These are phyloP conservation scores for Tupaia tana DNA, from an alignment of 2,113 vertebrate species.

Conservation along the genomic window DNA sequence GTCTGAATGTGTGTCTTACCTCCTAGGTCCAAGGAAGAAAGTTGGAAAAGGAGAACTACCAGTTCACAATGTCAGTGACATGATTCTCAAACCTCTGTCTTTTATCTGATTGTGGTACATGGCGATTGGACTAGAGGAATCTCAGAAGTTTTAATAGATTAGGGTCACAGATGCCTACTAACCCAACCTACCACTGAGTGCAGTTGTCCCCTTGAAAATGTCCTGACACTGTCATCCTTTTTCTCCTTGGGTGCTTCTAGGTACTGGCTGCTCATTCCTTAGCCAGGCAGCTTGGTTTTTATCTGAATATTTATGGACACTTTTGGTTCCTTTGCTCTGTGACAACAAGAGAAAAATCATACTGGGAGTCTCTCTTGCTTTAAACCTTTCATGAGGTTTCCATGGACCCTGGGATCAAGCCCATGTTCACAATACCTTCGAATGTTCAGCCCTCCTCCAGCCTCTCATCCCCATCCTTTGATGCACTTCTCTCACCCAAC, in stretches of 20 bases:
- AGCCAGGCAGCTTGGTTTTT: not conserved
- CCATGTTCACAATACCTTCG: not conserved
- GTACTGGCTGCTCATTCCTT: not conserved
- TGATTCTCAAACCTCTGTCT: not conserved
- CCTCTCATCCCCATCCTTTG: not conserved
- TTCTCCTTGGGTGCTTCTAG: constrained; percentile 18
- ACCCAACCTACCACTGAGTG: not conserved
- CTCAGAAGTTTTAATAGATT: constrained; percentile 27
- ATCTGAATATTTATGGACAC: not conserved
- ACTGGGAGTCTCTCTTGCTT: not conserved
- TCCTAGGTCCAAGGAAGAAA: not conserved
- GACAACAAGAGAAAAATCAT: constrained; percentile 24
- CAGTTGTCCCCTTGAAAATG: not conserved
- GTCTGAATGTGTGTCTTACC: not conserved
- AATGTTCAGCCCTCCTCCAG: not conserved
- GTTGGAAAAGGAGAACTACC: not conserved
- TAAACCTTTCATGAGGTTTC: not conserved
- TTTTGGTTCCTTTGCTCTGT: not conserved
- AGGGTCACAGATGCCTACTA: not conserved
- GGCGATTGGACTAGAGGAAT: not conserved
- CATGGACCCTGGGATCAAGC: not conserved
- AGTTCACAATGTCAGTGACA: not conserved
- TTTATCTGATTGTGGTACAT: not conserved
- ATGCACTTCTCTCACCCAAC: not conserved
- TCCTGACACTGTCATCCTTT: not conserved